Conservation (phyloP, 2,797 vertebrate species). For the Aplochiton taeniatus region DNA sequence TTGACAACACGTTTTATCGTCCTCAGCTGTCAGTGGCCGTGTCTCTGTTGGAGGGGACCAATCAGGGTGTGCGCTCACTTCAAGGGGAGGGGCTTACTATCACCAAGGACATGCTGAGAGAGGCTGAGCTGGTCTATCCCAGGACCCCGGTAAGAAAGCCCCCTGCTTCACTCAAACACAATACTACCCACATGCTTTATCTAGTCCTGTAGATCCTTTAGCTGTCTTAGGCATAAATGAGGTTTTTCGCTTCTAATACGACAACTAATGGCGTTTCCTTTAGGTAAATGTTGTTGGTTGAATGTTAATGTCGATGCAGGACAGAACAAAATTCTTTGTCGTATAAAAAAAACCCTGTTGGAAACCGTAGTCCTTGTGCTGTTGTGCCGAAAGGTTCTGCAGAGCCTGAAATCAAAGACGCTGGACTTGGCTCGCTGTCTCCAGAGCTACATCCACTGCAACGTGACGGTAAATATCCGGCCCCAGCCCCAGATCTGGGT, state of each 20-base stretch:
- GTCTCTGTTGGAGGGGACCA: constrained; percentile 75
- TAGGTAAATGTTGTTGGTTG: not conserved
- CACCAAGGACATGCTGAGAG: constrained; percentile 69
- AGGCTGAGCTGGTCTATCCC: constrained; percentile 69
- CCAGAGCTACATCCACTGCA: constrained; percentile 73
- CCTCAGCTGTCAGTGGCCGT: constrained; percentile 42
- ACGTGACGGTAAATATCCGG: constrained; percentile 76
- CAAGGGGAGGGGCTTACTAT: constrained; percentile 72
- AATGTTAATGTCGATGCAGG: not conserved
- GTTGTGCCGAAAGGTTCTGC: constrained; percentile 58
- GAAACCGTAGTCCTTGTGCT: not conserved
- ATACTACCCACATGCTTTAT: not conserved
- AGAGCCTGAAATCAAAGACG: constrained; percentile 70
- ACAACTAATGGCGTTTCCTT: too few species aligned
- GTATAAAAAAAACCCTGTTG: not conserved
- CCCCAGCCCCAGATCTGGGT: not conserved
- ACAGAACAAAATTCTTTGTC: not conserved
- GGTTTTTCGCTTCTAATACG: not conserved
- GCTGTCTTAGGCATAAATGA: not conserved
- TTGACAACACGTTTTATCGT: constrained; percentile 6
- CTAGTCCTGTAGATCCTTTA: too few species aligned
- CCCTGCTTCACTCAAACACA: not conserved
- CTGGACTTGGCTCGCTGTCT: constrained; percentile 72
- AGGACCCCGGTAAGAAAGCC: constrained; percentile 66
- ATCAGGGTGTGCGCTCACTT: constrained; percentile 76